phyloP scores from a whole-genome alignment of 2,797 vertebrate species.

The Xyrichtys novacula region DNA sequence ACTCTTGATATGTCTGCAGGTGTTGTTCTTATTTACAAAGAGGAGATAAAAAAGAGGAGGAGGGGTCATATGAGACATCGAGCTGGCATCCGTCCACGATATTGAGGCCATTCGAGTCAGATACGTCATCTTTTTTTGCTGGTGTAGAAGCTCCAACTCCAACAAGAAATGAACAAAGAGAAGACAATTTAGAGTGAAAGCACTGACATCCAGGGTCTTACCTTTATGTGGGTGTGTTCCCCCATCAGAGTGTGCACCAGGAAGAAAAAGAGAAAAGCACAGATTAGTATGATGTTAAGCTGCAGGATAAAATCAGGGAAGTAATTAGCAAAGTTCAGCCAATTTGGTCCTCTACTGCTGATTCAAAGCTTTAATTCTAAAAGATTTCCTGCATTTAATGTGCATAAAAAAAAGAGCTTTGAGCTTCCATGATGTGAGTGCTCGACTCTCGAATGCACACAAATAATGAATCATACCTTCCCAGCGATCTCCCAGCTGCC shows the following conservation, averaged over 20 bases:
- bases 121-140: constrained; percentile 25
- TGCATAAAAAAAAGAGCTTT: neutral
- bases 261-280: constrained; percentile 1
- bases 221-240: constrained; percentile 25
- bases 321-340: neutral
- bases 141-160: neutral
- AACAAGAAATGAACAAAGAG: neutral
- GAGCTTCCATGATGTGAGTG: neutral
- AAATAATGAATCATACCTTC: constrained; percentile 14
- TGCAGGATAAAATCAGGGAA: neutral
- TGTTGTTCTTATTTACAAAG: constrained; percentile 40
- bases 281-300: neutral
- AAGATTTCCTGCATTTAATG: neutral
- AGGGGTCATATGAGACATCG: constrained; percentile 10
- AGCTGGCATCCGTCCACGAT: constrained; percentile 3
- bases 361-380: neutral
- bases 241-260: constrained; percentile 2
- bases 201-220: constrained; percentile 18
- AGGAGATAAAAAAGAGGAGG: constrained; percentile 14
- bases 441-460: neutral
- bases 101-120: constrained; percentile 35
- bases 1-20: constrained; percentile 19
- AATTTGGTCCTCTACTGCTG: no score
- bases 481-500: constrained; percentile 8
- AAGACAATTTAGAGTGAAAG: neutral